phyloP scores from a whole-genome alignment of 2,888 invertebrate species.

The Idaea biselata region DNA sequence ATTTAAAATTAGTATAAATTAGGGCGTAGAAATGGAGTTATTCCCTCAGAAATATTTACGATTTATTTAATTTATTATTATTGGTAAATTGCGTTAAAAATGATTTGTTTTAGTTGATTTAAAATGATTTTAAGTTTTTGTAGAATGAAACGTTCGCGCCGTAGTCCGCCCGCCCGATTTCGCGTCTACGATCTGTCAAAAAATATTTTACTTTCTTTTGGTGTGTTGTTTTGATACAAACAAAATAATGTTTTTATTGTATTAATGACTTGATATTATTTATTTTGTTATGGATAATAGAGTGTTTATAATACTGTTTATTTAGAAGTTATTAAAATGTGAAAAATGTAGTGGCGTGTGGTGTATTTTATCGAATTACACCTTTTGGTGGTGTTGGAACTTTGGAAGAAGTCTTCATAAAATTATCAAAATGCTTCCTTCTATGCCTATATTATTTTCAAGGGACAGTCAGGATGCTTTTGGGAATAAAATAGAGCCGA shows the following conservation, averaged over 20 bases:
- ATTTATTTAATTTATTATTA: background rate
- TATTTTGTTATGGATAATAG: conserved; percentile 38
- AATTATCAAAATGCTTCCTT: conserved; percentile 73
- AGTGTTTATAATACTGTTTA: conserved; percentile 36
- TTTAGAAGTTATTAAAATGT: conserved; percentile 41
- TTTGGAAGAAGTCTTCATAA: conserved; percentile 18
- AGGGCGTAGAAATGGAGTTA: too few species aligned
- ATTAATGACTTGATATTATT: conserved; percentile 36
- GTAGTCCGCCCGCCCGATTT: conserved; percentile 45
- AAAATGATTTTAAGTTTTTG: background rate
- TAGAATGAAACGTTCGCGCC: conserved; percentile 55
- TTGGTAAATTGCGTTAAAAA: background rate
- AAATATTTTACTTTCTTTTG: conserved; percentile 41
- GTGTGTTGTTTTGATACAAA: conserved; percentile 55
- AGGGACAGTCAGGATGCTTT: conserved; percentile 76
- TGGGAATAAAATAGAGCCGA: conserved; percentile 70
- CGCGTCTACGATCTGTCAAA: conserved; percentile 64
- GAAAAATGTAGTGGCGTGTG: conserved; percentile 31
- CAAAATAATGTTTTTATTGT: conserved; percentile 42
- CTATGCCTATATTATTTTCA: conserved; percentile 74
- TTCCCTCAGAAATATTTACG: background rate
- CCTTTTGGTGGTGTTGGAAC: conserved; percentile 35
- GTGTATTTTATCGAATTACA: conserved; percentile 40
- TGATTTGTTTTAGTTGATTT: background rate
- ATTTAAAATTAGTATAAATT: too few species aligned